Base-by-base conservation (phyloP, 2,113 vertebrate genomes). In the Helogale parvula region DNA sequence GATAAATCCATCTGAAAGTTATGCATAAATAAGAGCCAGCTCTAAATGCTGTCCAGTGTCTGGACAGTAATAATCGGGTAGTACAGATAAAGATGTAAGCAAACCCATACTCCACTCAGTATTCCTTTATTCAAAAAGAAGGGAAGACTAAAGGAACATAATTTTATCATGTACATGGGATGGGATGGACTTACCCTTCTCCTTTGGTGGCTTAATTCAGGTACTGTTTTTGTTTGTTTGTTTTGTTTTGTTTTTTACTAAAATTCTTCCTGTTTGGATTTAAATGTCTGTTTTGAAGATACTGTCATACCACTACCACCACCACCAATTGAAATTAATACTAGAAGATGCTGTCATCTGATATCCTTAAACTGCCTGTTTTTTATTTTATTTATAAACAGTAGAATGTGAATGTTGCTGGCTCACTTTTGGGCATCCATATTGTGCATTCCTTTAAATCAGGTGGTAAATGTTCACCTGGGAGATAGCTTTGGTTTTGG, bases 361-460 rank as follows among this genome's bases (percentile, higher is more conserved):
- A 29, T 0, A 54, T 8, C 63, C 35, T 94, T 77, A 47, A 7
- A 0, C 60, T 91, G 60, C 14, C n/a, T 47, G 10, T 12, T 88
- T 93, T 81, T 77, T 33, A 0, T 21, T 81, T 0, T 2, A 0
- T 88, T 74, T 25, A 4, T 66, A 52, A 93, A 65, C 31, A 72
- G 4, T 88, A 52, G 45, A 68, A 86, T 25, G 35, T 88, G 45
- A 88, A 25, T 23, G 3, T 82, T 66, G 65, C 69, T 63, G 84
- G 85, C 65, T 94, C 47, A 94, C 41, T 95, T 88, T 91, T 60
- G 94, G 87, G 35, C 19, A 71, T 60, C 45, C 19, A 13, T 77
- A 38, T 68, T 50, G 88, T 25, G 31, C 38, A 72, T 92, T 96
- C 71, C 66, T 92, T 96, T 88, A 87, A 96, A 71, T 6, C 10